A percentile compares a stretch with the other conserved stretches of the same genome.
phyloP scores from a whole-genome alignment of 1,140 invertebrate genomes.

The Brachionus manjavacas region DNA sequence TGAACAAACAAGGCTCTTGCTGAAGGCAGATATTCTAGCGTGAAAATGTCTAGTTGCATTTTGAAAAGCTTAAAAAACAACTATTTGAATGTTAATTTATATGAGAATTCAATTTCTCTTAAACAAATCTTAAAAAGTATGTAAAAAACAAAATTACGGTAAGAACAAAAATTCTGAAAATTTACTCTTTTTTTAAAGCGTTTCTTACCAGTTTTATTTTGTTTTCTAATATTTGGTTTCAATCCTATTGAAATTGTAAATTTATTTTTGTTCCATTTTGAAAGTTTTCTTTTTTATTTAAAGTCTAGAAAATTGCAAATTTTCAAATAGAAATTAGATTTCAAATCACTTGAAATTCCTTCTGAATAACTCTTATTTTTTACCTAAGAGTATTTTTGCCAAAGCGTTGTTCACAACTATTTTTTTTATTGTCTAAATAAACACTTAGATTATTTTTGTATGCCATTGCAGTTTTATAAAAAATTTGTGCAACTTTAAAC shows the following conservation, averaged over 20 bases:
- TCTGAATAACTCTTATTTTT: neutral
- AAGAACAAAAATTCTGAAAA: neutral
- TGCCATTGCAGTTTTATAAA: neutral
- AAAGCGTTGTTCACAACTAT: neutral
- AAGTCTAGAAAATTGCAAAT: neutral
- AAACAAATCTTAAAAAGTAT: neutral
- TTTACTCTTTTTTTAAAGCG: neutral
- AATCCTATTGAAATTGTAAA: neutral
- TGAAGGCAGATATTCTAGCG: neutral
- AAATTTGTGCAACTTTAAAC: neutral
- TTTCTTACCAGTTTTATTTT: neutral
- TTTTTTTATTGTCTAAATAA: neutral
- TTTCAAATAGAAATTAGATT: neutral
- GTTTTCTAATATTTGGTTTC: neutral
- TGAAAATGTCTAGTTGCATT: neutral
- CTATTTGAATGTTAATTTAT: neutral
- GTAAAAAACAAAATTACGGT: neutral
- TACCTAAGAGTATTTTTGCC: neutral
- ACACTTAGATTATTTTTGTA: neutral
- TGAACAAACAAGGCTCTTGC: neutral
- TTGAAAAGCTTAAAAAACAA: neutral
- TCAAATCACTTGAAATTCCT: neutral
- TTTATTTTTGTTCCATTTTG: neutral
- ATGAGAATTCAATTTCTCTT: neutral
- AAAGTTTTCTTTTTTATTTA: neutral